A percentile compares a stretch with the other conserved stretches of the same genome.
Conservation (phyloP, 2,888 invertebrate species). For the Spisula solida region DNA sequence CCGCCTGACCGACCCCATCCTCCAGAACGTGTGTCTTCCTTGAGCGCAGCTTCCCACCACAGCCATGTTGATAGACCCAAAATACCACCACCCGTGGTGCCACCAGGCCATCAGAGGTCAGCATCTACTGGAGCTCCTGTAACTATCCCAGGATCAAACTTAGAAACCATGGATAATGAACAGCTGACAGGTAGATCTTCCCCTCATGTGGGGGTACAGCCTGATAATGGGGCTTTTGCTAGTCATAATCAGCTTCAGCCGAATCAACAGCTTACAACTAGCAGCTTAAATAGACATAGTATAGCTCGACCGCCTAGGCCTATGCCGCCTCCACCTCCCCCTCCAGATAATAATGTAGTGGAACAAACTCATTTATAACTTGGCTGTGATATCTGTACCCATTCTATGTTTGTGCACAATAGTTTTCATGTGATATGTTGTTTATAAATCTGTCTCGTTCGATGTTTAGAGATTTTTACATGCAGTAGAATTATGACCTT, state of each 20-base stretch:
- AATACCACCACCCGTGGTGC: constrained; percentile 76
- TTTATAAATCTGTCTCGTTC: constrained; percentile 39
- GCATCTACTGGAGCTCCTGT: constrained; percentile 79
- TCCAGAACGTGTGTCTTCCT: constrained; percentile 68
- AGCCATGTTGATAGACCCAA: constrained; percentile 75
- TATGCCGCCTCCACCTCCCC: constrained; percentile 81
- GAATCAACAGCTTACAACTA: constrained; percentile 63
- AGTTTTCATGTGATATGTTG: constrained; percentile 47
- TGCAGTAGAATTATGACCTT: background rate
- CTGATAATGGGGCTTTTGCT: constrained; percentile 61
- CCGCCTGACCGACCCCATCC: constrained; percentile 70
- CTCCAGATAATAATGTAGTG: constrained; percentile 75
- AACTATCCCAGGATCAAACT: constrained; percentile 50
- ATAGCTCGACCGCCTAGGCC: constrained; percentile 77
- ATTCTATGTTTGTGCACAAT: constrained; percentile 42
- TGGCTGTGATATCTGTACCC: constrained; percentile 53
- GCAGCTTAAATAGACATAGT: constrained; percentile 74
- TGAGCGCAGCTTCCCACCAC: constrained; percentile 50
- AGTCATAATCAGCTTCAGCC: constrained; percentile 67
- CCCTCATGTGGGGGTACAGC: constrained; percentile 49
- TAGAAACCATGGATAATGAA: constrained; percentile 35
- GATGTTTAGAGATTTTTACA: background rate
- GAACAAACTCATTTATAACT: constrained; percentile 83
- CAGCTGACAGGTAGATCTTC: constrained; percentile 50
- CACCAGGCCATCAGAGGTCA: constrained; percentile 80